These are phyloP conservation scores for Aradus depressus DNA, from an alignment of 2,888 invertebrate species.

Conservation along the genomic window DNA sequence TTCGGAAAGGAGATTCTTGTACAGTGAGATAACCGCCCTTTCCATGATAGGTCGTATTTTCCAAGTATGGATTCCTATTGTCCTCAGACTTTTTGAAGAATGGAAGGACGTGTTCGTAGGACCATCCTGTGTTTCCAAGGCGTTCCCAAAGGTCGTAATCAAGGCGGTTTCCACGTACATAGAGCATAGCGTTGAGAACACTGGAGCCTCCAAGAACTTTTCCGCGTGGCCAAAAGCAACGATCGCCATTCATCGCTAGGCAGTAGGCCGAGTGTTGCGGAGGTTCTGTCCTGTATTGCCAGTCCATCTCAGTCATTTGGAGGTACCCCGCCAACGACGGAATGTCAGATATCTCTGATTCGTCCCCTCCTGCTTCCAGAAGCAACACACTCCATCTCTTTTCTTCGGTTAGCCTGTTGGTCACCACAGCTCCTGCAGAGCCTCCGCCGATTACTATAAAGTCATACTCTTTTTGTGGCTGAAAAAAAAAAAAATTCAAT, in stretches of 20 bases:
- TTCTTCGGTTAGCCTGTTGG: conserved; percentile 69
- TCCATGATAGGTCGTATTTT: conserved; percentile 60
- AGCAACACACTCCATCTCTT: conserved; percentile 72
- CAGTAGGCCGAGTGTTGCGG: conserved; percentile 70
- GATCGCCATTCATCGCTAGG: conserved; percentile 73
- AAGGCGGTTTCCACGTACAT: conserved; percentile 72
- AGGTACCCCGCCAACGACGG: conserved; percentile 71
- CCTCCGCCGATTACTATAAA: conserved; percentile 80
- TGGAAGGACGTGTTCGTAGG: conserved; percentile 65
- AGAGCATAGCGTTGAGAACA: conserved; percentile 84
- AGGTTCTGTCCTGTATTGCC: conserved; percentile 78
- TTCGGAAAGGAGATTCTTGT: conserved; percentile 69
- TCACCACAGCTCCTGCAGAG: conserved; percentile 80
- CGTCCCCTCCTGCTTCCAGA: conserved; percentile 69
- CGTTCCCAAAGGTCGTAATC: conserved; percentile 82
- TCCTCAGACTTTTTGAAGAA: conserved; percentile 83
- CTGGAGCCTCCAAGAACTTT: conserved; percentile 63
- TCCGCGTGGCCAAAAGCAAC: conserved; percentile 86
- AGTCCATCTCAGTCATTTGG: conserved; percentile 77
- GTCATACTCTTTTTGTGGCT: conserved; percentile 70
- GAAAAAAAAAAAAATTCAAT: conserved; percentile 30
- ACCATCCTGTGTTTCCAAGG: conserved; percentile 77
- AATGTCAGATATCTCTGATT: conserved; percentile 78
- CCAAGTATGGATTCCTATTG: conserved; percentile 71
- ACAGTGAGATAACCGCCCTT: conserved; percentile 73